phyloP scores from a whole-genome alignment of 2,797 vertebrate species.

The Phalloptychus januarius region DNA sequence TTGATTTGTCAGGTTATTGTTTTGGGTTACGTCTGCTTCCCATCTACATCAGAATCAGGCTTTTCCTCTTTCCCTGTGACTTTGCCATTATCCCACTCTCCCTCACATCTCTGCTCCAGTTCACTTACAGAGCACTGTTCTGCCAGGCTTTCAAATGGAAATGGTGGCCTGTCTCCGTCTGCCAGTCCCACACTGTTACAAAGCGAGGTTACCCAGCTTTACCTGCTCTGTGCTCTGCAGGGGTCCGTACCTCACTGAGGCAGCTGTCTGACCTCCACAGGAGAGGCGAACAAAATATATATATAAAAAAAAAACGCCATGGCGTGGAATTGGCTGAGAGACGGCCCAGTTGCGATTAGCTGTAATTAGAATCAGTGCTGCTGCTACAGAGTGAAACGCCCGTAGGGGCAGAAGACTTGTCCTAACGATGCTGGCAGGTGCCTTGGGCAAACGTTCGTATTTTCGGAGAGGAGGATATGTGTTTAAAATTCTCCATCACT shows the following conservation, averaged over 20 bases:
- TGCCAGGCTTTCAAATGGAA: constrained; percentile 72
- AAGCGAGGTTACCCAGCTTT: constrained; percentile 56
- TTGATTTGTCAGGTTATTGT: neutral
- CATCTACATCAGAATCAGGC: constrained; percentile 10
- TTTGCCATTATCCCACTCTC: constrained; percentile 11
- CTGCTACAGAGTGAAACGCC: constrained; percentile 51
- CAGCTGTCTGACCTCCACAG: constrained; percentile 52
- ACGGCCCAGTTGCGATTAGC: constrained; percentile 59
- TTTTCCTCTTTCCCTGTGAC: constrained; percentile 7
- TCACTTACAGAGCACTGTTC: constrained; percentile 45
- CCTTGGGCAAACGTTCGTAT: constrained; percentile 49
- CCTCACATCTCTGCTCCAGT: constrained; percentile 17
- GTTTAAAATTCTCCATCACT: constrained; percentile 56
- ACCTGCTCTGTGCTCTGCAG: constrained; percentile 44
- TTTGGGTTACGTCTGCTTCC: constrained; percentile 22
- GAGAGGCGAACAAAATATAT: constrained; percentile 27
- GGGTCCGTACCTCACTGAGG: constrained; percentile 53
- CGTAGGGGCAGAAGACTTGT: constrained; percentile 45
- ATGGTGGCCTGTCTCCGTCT: constrained; percentile 41
- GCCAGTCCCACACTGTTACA: constrained; percentile 60
- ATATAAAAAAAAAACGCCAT: constrained; percentile 18
- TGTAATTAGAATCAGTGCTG: constrained; percentile 73
- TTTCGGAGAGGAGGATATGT: constrained; percentile 48
- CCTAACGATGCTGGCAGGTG: constrained; percentile 58
- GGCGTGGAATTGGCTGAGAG: constrained; percentile 52